Conservation (phyloP, 2,888 invertebrate genomes). For the Deroplatys truncata region DNA sequence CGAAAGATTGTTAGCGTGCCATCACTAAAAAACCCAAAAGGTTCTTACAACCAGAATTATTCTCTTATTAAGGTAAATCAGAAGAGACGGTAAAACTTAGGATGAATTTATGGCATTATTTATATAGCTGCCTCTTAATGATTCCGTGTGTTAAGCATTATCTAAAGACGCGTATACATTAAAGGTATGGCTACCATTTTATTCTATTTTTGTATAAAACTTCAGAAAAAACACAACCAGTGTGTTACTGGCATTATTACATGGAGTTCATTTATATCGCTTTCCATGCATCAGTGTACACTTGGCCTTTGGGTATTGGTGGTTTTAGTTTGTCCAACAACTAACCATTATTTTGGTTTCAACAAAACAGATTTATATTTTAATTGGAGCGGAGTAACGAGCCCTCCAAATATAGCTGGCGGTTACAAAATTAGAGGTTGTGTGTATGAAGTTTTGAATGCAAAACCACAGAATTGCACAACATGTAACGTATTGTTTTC, state of each 20-base stretch:
- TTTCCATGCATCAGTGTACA: background rate
- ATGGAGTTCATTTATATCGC: background rate
- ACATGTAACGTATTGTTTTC: background rate
- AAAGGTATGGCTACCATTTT: too few species aligned
- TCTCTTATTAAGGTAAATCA: too few species aligned
- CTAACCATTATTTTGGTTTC: background rate
- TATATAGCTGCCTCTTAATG: too few species aligned
- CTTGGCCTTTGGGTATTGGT: background rate
- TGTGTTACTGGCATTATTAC: background rate
- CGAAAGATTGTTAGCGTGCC: too few species aligned
- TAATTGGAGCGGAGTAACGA: background rate
- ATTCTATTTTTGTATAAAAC: too few species aligned
- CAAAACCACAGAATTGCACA: background rate
- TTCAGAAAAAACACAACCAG: too few species aligned
- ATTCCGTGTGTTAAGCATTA: too few species aligned
- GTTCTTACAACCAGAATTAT: too few species aligned
- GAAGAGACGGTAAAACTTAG: too few species aligned
- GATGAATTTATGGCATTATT: too few species aligned
- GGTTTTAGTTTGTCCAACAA: background rate
- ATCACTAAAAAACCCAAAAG: too few species aligned
- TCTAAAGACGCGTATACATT: too few species aligned
- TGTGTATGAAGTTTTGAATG: background rate
- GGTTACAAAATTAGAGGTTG: background rate
- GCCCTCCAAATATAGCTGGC: background rate
- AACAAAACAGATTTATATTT: background rate